Evolutionary conservation across 2,113 vertebrate genomes (phyloP), one percentile per base, ranked within the genome.

Genomic region (Pedetes capensis): DNA sequence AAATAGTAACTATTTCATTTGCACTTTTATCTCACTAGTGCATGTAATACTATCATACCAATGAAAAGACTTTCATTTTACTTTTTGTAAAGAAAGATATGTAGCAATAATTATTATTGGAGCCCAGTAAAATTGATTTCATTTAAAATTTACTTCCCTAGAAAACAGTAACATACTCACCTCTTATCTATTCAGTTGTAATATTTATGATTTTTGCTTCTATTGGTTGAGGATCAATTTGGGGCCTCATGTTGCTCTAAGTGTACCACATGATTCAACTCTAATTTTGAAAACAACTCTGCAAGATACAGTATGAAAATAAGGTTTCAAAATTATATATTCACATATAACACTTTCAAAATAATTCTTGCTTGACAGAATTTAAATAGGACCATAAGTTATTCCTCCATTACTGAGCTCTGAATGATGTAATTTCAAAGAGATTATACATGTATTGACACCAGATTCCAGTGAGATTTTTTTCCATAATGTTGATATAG

Each of bases 71-170:
- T 63, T 79, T 61, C 34, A 59, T 81, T 90, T 75, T 39, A 22
- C 32, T 84, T 95, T 93, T 25, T 89, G 23, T 42, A 29, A 88
- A 14, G 25, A 92, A 53, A 74, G 22, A 23, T 71, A 63, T 63
- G 7, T 83, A 87, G 87, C 10, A 86, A 93, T 87, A 42, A 12
- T 8, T 71, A 0, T 63, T 90, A 74, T 90, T 64, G 80, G 69
- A 87, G 18, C 22, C 34, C 55, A 64, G 5, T 59, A 66, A 47
- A 97, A 81, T 44, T 87, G 16, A 59, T 75, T 23, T 57, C 39
- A 57, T 88, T 96, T 89, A 87, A 94, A 90, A 63, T 69, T 47
- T 49, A 85, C 12, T 71, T 75, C 47, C 37, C 20, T 81, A 39
- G 66, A 81, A 88, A 85, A 55, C 11, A 86, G 32, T 92, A 72